phyloP scores from a whole-genome alignment of 2,888 invertebrate species.

The Lathronympha strigana region DNA sequence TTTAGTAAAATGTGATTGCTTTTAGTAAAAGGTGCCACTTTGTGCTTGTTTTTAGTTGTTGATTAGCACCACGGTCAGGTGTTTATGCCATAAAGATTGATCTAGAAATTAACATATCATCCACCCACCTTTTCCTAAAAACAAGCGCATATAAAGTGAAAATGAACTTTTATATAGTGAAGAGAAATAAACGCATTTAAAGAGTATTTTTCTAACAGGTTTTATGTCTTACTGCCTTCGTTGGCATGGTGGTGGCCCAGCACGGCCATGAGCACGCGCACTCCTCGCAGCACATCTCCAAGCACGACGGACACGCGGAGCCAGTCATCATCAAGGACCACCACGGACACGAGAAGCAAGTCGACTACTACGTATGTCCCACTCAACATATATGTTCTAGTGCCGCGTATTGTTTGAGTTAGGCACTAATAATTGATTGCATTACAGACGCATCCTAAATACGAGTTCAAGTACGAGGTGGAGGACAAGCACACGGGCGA shows the following conservation, averaged over 20 bases:
- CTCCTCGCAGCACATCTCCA: constrained; percentile 69
- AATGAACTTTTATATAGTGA: too few relatives aligned
- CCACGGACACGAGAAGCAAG: constrained; percentile 37
- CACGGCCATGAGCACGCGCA: constrained; percentile 47
- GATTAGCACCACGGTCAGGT: too few relatives aligned
- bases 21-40: too few relatives aligned
- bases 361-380: constrained; percentile 40
- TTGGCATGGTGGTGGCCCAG: constrained; percentile 45
- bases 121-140: too few relatives aligned
- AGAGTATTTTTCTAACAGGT: constrained; percentile 5
- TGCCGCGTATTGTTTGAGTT: constrained; percentile 7
- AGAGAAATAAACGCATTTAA: too few relatives aligned
- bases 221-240: neutral
- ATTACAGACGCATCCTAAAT: constrained; percentile 52
- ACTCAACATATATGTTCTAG: neutral
- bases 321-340: constrained; percentile 47
- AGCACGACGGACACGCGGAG: constrained; percentile 65
- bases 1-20: too few relatives aligned
- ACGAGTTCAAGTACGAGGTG: constrained; percentile 74
- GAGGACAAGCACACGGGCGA: constrained; percentile 79
- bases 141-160: too few relatives aligned
- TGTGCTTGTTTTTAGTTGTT: too few relatives aligned
- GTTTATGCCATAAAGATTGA: neutral
- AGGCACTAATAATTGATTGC: neutral
- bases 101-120: neutral